Evolutionary conservation across 2,888 invertebrate species (phyloP).

Genomic region (Pollenia amentaria): DNA sequence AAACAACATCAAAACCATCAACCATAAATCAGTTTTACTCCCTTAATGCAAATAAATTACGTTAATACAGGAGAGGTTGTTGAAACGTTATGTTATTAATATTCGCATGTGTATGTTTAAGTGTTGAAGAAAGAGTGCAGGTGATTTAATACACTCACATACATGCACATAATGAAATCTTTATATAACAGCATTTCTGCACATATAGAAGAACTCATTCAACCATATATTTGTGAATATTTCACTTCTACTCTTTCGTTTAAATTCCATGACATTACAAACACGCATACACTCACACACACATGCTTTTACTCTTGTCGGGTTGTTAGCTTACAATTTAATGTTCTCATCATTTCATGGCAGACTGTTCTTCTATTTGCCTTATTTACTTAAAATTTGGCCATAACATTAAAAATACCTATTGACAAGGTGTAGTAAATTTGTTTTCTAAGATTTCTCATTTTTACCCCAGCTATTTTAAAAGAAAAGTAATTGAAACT

Average conservation of each 20-base stretch:
- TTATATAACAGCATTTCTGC: background rate
- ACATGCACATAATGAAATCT: background rate
- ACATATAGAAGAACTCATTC: background rate
- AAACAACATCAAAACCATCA: conserved; percentile 72
- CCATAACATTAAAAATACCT: too few species aligned
- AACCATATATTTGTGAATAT: conserved; percentile 33
- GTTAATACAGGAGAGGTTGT: conserved; percentile 66
- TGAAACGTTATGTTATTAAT: conserved; percentile 41
- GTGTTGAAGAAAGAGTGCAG: conserved; percentile 31
- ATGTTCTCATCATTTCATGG: conserved; percentile 50
- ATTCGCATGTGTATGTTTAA: conserved; percentile 14
- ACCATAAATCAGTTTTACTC: conserved; percentile 72
- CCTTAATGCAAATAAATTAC: conserved; percentile 72
- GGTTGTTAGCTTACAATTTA: conserved; percentile 46
- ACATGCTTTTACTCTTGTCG: background rate
- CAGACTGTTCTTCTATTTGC: too few species aligned
- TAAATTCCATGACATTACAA: background rate
- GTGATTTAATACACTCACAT: conserved; percentile 51
- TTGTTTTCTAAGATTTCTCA: too few species aligned
- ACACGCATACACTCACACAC: background rate
- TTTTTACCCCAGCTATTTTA: too few species aligned
- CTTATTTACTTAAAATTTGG: too few species aligned
- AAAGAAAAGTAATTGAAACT: too few species aligned
- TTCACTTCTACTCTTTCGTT: conserved; percentile 1
- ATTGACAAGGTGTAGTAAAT: too few species aligned